Conservation (phyloP, 2,113 vertebrate species). For the Brachypteracias leptosomus region DNA sequence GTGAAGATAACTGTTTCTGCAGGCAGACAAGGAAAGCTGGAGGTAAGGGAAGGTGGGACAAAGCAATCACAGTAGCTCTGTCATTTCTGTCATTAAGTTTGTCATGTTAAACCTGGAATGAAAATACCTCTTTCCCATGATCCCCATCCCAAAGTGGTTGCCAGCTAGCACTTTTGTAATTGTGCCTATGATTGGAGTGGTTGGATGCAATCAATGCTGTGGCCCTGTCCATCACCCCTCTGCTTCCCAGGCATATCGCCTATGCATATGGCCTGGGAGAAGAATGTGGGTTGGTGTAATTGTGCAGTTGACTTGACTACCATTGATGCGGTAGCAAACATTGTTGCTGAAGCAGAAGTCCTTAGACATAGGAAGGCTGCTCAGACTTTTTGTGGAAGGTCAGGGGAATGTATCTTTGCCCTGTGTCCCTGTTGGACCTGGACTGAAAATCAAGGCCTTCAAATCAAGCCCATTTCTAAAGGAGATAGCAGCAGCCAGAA, state of each 20-base stretch:
- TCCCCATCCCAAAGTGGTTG: not conserved
- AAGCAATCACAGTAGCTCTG: not conserved
- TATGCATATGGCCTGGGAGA: accelerated
- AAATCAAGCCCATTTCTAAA: not conserved
- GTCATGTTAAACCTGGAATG: not conserved
- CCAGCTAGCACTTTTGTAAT: not conserved
- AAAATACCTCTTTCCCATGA: not conserved
- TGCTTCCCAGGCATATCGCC: not conserved
- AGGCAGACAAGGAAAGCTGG: not conserved
- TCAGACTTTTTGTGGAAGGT: not conserved
- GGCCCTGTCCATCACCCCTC: not conserved
- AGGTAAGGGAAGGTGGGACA: not conserved
- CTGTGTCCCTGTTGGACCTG: not conserved
- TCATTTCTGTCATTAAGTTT: not conserved
- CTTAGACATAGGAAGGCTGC: not conserved
- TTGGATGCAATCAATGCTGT: not conserved
- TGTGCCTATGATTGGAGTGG: not conserved
- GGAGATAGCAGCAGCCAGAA: not conserved
- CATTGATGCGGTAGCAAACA: not conserved
- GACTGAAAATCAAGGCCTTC: not conserved
- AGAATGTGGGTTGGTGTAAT: not conserved
- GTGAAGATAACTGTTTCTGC: not conserved
- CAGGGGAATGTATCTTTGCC: not conserved
- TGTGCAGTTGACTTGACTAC: not conserved
- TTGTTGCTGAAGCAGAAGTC: not conserved